Percentiles rank a stretch among this genome's conserved stretches.
These are phyloP conservation scores for Phaenicophaeus curvirostris DNA, from an alignment of 2,797 vertebrate genomes.

Conservation along the genomic window DNA sequence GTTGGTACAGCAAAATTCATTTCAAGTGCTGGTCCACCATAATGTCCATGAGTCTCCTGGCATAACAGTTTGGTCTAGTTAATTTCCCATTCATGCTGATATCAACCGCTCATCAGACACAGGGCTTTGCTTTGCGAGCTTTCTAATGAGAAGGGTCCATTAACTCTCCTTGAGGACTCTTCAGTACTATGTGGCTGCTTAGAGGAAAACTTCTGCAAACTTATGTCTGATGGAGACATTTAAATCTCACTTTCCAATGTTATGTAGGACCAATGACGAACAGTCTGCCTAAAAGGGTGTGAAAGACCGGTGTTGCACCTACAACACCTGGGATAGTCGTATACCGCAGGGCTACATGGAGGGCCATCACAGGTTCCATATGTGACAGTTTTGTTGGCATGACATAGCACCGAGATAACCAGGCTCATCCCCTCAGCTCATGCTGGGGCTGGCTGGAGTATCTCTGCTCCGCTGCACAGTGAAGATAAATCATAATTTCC, in stretches of 20 bases:
- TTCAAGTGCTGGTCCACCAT: neutral
- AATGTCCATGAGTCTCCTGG: neutral
- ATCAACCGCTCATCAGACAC: neutral
- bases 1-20: conserved; percentile 15
- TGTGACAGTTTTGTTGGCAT: neutral
- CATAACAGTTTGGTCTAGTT: neutral
- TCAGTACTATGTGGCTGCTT: accelerated
- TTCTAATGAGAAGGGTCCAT: neutral
- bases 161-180: neutral
- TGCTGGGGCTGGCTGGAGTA: neutral
- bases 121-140: neutral
- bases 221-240: neutral
- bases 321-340: neutral
- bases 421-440: neutral
- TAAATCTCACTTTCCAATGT: neutral
- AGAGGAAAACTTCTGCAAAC: neutral
- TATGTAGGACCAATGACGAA: neutral
- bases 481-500: conserved; percentile 23
- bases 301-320: neutral
- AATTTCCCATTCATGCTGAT: neutral
- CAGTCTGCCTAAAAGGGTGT: neutral
- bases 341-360: neutral
- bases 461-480: neutral
- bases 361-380: too few species aligned
- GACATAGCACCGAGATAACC: neutral